A percentile compares a stretch with the other conserved stretches of the same genome.
Conservation (phyloP, 2,888 invertebrate species). For the Acleris emargana region DNA sequence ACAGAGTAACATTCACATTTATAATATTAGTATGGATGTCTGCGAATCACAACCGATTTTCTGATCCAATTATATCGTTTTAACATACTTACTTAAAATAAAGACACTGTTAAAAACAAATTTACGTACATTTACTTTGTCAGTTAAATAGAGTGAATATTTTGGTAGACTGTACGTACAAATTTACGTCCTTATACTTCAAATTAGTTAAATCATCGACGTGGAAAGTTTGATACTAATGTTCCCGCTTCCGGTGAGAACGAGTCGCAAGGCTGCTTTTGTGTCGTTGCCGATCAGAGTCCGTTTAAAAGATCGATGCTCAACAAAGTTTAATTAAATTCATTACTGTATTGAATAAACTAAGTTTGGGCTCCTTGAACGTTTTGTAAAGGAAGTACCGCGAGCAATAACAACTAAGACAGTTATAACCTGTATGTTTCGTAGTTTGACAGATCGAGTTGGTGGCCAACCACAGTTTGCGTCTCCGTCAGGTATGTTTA, state of each 20-base stretch:
- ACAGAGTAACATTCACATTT: too few relatives aligned
- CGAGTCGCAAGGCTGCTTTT: conserved; percentile 39
- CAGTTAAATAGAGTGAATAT: background rate
- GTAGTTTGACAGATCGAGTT: conserved; percentile 56
- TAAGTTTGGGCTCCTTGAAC: conserved; percentile 45
- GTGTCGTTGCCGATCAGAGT: conserved; percentile 47
- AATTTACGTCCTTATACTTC: background rate
- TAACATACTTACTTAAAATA: too few relatives aligned
- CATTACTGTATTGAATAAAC: conserved; percentile 58
- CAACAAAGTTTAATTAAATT: conserved; percentile 59
- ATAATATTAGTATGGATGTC: too few relatives aligned
- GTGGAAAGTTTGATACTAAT: conserved; percentile 21
- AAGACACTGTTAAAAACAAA: too few relatives aligned
- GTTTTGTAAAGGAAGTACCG: conserved; percentile 55
- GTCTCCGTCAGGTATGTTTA: conserved; percentile 57
- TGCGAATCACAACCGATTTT: too few relatives aligned
- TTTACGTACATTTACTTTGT: too few relatives aligned
- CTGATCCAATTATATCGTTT: too few relatives aligned
- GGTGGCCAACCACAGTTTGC: conserved; percentile 65
- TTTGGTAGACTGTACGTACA: too few relatives aligned
- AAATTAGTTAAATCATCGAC: conserved; percentile 26
- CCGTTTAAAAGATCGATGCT: conserved; percentile 53
- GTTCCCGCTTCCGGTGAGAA: conserved; percentile 14
- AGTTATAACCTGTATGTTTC: conserved; percentile 64
- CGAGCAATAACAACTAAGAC: conserved; percentile 70